Percentiles rank a stretch among this genome's conserved stretches.
Conservation (phyloP, 2,113 vertebrate species). For the Chaetodon auriga region DNA sequence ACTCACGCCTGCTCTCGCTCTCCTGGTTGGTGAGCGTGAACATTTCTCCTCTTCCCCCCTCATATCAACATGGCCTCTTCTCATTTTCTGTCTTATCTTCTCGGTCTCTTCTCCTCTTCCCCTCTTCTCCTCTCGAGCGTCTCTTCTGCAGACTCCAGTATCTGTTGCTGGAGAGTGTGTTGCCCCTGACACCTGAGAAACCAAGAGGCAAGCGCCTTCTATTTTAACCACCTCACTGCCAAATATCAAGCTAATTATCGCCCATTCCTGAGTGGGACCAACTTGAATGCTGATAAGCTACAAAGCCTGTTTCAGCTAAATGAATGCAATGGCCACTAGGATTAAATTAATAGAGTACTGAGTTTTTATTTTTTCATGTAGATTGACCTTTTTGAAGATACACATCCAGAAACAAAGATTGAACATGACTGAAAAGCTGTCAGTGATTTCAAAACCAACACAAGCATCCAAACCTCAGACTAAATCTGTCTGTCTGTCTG, state of each 20-base stretch:
- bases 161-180: constrained; percentile 74
- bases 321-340: background rate
- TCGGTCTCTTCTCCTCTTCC: constrained; percentile 34
- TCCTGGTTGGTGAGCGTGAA: constrained; percentile 5
- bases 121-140: constrained; percentile 37
- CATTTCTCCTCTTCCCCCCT: constrained; percentile 19
- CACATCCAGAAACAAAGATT: background rate
- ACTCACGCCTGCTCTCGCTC: constrained; percentile 50
- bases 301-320: too few species aligned
- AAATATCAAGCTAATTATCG: constrained; percentile 32
- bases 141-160: constrained; percentile 48
- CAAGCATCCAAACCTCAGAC: too few species aligned
- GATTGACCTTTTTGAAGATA: too few species aligned
- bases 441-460: too few species aligned
- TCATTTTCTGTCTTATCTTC: constrained; percentile 24
- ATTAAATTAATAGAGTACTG: background rate
- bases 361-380: too few species aligned
- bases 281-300: background rate
- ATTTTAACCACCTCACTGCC: constrained; percentile 77
- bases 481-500: too few species aligned
- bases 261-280: background rate
- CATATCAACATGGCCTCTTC: constrained; percentile 39
- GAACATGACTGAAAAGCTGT: background rate
- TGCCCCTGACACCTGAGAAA: constrained; percentile 82
- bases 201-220: constrained; percentile 45